Conservation (phyloP, 1,140 invertebrate species). For the Leptopilina clavipes region DNA sequence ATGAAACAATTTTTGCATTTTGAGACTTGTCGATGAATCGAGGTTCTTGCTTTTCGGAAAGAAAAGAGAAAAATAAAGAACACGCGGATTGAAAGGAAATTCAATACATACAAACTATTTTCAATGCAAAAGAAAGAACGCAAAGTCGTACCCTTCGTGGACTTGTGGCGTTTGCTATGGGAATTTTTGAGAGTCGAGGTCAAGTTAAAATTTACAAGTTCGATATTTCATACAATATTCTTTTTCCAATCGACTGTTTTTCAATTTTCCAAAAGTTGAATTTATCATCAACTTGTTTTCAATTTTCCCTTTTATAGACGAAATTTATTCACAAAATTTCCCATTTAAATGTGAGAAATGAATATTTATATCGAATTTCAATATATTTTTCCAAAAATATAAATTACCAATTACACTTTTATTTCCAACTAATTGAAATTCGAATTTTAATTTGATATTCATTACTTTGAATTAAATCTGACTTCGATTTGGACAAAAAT, state of each 20-base stretch:
- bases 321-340: too few relatives aligned
- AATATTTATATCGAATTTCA: too few relatives aligned
- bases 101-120: constrained; percentile 25
- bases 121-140: constrained; percentile 25
- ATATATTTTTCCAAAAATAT: too few relatives aligned
- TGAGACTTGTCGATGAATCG: constrained; percentile 14
- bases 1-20: constrained; percentile 35
- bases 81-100: constrained; percentile 24
- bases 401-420: too few relatives aligned
- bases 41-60: neutral
- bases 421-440: too few relatives aligned
- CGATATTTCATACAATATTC: neutral
- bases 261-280: neutral
- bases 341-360: too few relatives aligned
- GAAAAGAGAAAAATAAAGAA: neutral
- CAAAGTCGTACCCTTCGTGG: constrained; percentile 15
- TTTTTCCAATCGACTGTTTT: neutral
- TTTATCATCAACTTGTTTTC: neutral
- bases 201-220: constrained; percentile 8
- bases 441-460: too few relatives aligned
- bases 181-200: constrained; percentile 23
- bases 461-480: too few relatives aligned
- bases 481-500: too few relatives aligned
- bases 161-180: constrained; percentile 24
- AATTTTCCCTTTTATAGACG: too few relatives aligned